Percentiles rank a stretch among this genome's conserved stretches.
Evolutionary conservation across 2,797 vertebrate species (phyloP).

Genomic region (Sphaeramia orbicularis): DNA sequence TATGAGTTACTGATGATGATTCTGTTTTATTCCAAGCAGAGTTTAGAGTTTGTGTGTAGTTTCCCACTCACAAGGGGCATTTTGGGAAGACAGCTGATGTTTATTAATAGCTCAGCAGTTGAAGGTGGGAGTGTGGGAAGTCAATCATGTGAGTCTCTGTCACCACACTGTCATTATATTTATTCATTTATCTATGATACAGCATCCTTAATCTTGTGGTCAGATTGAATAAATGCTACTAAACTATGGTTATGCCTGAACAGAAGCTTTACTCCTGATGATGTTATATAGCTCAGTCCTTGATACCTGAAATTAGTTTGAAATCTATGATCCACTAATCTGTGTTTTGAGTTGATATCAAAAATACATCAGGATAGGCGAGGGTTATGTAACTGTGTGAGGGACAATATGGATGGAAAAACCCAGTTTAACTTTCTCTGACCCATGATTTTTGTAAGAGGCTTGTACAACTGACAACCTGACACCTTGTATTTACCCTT

Average conservation of each 20-base stretch:
- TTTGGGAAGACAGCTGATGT: slow-evolving; percentile 79
- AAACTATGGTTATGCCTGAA: too few species aligned
- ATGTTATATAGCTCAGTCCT: too few species aligned
- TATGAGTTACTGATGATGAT: too few species aligned
- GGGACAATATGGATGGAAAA: background rate
- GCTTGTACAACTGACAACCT: slow-evolving; percentile 17
- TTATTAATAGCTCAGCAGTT: slow-evolving; percentile 72
- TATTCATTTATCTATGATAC: too few species aligned
- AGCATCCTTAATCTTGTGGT: background rate
- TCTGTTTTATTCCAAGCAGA: slow-evolving; percentile 11
- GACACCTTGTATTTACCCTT: slow-evolving; percentile 36
- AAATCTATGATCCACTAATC: background rate
- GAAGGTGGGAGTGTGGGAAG: slow-evolving; percentile 35
- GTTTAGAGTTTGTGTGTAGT: slow-evolving; percentile 17
- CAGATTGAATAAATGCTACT: too few species aligned
- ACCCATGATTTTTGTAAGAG: background rate
- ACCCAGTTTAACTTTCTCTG: slow-evolving; percentile 17
- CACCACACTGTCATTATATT: slow-evolving; percentile 17
- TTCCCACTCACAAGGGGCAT: slow-evolving; percentile 44
- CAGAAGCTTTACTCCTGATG: too few species aligned
- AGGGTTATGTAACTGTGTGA: background rate
- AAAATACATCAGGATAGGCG: background rate
- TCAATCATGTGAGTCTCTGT: slow-evolving; percentile 36
- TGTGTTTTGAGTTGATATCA: background rate
- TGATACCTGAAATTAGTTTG: too few species aligned